Conservation (phyloP, 2,113 vertebrate species). For the Campylorhamphus procurvoides region DNA sequence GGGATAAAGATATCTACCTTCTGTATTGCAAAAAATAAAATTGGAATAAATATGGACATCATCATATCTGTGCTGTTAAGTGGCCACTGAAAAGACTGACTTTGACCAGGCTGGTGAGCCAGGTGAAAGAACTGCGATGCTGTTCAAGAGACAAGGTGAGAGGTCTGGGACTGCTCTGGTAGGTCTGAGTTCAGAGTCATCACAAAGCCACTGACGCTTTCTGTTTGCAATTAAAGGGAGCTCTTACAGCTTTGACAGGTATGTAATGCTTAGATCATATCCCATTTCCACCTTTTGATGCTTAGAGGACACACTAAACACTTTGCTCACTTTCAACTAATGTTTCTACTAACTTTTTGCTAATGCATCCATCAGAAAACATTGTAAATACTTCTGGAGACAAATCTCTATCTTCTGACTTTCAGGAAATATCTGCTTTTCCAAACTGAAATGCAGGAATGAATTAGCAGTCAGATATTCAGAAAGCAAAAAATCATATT, state of each 20-base stretch:
- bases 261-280: background rate
- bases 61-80: background rate
- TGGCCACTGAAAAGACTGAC: fast-evolving
- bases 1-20: background rate
- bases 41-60: background rate
- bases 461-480: background rate
- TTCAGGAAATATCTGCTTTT: background rate
- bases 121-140: background rate
- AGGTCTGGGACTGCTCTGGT: background rate
- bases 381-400: background rate
- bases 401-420: background rate
- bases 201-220: background rate
- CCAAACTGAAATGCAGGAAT: background rate
- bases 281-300: background rate
- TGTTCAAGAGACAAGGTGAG: background rate
- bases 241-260: background rate
- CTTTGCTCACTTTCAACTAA: background rate
- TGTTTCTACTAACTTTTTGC: background rate
- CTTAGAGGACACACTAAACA: background rate
- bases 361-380: background rate
- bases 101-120: background rate
- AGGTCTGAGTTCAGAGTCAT: background rate
- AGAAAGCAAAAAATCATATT: background rate
- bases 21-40: background rate
- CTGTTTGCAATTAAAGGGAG: background rate